phyloP scores from a whole-genome alignment of 1,140 invertebrate species.

The Polypedilum vanderplanki region DNA sequence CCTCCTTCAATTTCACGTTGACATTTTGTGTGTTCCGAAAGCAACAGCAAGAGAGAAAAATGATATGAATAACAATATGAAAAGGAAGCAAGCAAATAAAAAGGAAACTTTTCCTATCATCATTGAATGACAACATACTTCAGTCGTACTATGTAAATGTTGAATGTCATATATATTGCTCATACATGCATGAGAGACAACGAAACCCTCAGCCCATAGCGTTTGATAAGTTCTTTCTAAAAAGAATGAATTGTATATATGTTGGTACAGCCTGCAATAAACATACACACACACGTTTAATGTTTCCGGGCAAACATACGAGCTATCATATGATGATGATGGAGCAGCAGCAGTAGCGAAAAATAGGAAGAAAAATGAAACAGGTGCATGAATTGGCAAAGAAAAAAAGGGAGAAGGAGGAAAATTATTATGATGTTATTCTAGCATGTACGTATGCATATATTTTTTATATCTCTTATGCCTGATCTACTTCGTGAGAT shows the following conservation, averaged over 20 bases:
- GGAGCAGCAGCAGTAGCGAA: too few relatives aligned
- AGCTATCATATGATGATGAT: too few relatives aligned
- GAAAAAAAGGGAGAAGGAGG: not conserved
- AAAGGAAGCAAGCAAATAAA: conserved; percentile 2
- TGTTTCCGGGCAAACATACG: conserved; percentile 9
- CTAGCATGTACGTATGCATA: not conserved
- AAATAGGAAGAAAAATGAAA: not conserved
- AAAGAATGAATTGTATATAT: not conserved
- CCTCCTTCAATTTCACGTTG: not conserved
- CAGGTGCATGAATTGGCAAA: not conserved
- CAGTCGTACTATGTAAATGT: not conserved
- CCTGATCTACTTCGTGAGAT: not conserved
- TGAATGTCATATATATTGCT: too few relatives aligned
- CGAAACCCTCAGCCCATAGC: not conserved
- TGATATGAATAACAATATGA: not conserved
- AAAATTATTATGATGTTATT: conserved; percentile 8
- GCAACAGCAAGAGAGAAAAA: conserved; percentile 2
- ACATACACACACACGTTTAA: not conserved
- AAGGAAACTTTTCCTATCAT: not conserved
- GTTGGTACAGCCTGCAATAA: not conserved
- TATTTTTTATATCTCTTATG: not conserved
- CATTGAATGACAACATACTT: conserved; percentile 9
- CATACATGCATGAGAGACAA: not conserved
- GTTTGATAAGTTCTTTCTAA: not conserved
- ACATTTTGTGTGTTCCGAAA: conserved; percentile 6